Base-by-base conservation (phyloP, 2,888 invertebrate species). In the Ophion ellenae region DNA sequence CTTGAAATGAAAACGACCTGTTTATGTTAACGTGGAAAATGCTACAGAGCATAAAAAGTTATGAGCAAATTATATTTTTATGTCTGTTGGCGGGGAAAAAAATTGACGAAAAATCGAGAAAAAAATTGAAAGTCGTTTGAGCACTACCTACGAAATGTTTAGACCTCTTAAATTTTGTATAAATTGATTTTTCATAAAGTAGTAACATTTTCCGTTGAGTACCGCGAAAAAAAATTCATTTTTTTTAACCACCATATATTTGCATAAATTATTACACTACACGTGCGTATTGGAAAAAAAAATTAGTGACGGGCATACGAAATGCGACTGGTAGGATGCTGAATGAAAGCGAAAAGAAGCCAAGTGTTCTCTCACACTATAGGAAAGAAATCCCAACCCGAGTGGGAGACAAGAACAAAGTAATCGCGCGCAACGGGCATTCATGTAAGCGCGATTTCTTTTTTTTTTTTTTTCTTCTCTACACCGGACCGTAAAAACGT, bases 341-440 rank as follows among this genome's bases (percentile, higher is more conserved):
- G 45, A 81, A 81, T 75, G 75, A 69, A 69, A 24, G 57, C 36
- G 24, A 75, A 64, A 63, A 67, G 36, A n/a, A 9, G 20, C 11
- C 14, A 11, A 14, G 20, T 28, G 10, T 2, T 17, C 24, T 61
- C 20, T 20, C 14, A 7, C 36, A 2, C 10, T 57, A 32, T 36
- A 40, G 36, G 11, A 53, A 66, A 36, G 57, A 36, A 32, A 45
- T 45, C 24, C 20, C 6, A 2, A 53, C 14, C n/a, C 53, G 10
- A n/a, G 69, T 14, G 20, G 36, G 53, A 67, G 47, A 57, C 36
- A 77, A 24, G 28, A 57, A 77, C 20, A 67, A 77, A 67, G 20
- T n/a, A 59, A 28, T 73, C 9, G 53, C 14, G n/a, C n/a, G 61
- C 59, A 74, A 53, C 53, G 36, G 36, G 73, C 59, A 47, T 28